Conservation (phyloP, 92 coral and sea anemone species). For the Galaxea fascicularis region DNA sequence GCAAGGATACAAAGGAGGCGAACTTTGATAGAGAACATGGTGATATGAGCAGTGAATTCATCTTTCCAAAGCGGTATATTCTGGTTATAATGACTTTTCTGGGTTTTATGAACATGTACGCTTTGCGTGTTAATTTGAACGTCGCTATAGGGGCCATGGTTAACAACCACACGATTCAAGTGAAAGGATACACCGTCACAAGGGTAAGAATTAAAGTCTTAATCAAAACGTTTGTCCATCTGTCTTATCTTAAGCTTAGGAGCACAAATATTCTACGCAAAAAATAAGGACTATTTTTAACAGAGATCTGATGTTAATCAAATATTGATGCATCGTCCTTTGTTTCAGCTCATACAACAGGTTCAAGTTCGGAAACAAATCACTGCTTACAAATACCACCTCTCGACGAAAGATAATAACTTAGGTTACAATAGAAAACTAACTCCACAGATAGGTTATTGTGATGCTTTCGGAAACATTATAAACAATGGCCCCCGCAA, state of each 20-base stretch:
- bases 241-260: not conserved
- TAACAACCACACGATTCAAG: conserved; percentile 82
- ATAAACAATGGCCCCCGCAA: not conserved
- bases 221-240: no score
- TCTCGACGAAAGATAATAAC: no score
- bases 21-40: conserved; percentile 8
- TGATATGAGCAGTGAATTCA: conserved; percentile 36
- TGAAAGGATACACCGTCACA: conserved; percentile 61
- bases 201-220: conserved; percentile 59
- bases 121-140: conserved; percentile 82
- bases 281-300: not conserved
- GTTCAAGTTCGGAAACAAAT: not conserved
- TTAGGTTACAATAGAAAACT: no score
- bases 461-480: not conserved
- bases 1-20: not conserved
- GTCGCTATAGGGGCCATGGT: conserved; percentile 94
- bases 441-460: no score
- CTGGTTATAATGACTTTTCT: conserved; percentile 86
- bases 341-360: conserved; percentile 20
- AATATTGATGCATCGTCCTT: conserved; percentile 18
- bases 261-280: not conserved
- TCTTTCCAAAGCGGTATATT: conserved; percentile 85
- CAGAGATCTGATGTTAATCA: conserved; percentile 4
- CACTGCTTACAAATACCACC: not conserved
- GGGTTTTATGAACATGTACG: conserved; percentile 90